These are phyloP conservation scores for Xyrichtys novacula DNA, from an alignment of 2,797 vertebrate genomes.

Conservation along the genomic window DNA sequence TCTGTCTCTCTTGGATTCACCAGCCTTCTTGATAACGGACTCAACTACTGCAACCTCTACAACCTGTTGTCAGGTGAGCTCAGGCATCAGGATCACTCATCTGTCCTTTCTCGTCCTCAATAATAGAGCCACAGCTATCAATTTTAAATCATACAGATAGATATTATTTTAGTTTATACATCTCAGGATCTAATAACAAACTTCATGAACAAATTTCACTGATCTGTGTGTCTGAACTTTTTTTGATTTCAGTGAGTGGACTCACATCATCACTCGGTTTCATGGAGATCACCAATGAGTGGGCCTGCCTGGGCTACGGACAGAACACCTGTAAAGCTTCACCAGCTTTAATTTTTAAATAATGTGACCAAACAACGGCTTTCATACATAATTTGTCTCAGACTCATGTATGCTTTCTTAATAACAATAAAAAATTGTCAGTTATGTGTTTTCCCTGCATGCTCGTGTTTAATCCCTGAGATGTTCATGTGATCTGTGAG, in stretches of 20 bases:
- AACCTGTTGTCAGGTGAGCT: slow-evolving; percentile 59
- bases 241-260: slow-evolving; percentile 37
- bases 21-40: slow-evolving; percentile 47
- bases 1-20: slow-evolving; percentile 57
- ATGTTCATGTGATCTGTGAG: neutral
- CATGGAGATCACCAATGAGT: slow-evolving; percentile 57
- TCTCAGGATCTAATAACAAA: too few relatives aligned
- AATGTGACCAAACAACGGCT: neutral
- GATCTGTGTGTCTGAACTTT: neutral
- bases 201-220: neutral
- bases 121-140: too few relatives aligned
- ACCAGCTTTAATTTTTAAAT: neutral
- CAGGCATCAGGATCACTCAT: neutral
- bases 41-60: slow-evolving; percentile 70
- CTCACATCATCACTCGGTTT: slow-evolving; percentile 36
- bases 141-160: too few relatives aligned
- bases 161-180: too few relatives aligned
- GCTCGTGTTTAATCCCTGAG: neutral
- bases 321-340: slow-evolving; percentile 23
- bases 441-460: neutral
- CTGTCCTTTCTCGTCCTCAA: too few relatives aligned
- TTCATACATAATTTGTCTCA: neutral
- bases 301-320: slow-evolving; percentile 47
- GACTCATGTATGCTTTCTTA: neutral
- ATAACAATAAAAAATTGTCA: slow-evolving; percentile 1